Base-by-base conservation (phyloP, 1,140 invertebrate species). In the Trichonephila clavata region DNA sequence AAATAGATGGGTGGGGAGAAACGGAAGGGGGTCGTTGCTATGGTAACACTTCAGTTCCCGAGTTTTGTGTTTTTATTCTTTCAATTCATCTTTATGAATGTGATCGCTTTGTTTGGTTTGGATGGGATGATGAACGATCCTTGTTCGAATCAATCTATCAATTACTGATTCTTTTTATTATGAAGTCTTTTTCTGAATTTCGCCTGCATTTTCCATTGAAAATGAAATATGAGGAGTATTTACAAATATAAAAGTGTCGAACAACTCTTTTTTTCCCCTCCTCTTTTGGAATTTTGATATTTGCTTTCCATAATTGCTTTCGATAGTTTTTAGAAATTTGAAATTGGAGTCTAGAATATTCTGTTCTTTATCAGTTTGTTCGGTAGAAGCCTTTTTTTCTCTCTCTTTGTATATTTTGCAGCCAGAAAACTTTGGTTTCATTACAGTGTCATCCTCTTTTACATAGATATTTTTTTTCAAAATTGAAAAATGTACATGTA, bases 71-170 rank as follows among this genome's bases (percentile, higher is more conserved):
- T 61, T 50, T 61, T 57, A 10, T 89, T 89, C 39, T 63, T 59
- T 77, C 32, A 57, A 89, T 89, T 89, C 68, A 77, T 89, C 87
- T 77, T 89, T 68, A 61, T 77, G 63, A 71, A 89, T 89, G 87
- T 89, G 65, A 89, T 77, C 60, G 50, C 32, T 89, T 65, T 84
- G 83, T 84, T 84, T 84, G 83, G 18, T 84, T 59, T 84, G n/a
- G 83, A 84, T 84, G 50, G n/a, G 50, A 84, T 84, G 83, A 84
- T 84, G 57, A 60, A 84, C 50, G 83, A 60, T 84, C n/a, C 21
- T 6, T 59, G 50, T 57, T 84, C 83, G 83, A 59, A 59, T 59
- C 83, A 84, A 84, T 84, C 83, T 84, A 84, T 60, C 83, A 57
- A 84, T 84, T 84, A 84, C 57, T 27, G 14, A 14, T 77, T 77